These are phyloP conservation scores for Peromyscus californicus DNA, from an alignment of 2,113 vertebrate species.

Conservation along the genomic window DNA sequence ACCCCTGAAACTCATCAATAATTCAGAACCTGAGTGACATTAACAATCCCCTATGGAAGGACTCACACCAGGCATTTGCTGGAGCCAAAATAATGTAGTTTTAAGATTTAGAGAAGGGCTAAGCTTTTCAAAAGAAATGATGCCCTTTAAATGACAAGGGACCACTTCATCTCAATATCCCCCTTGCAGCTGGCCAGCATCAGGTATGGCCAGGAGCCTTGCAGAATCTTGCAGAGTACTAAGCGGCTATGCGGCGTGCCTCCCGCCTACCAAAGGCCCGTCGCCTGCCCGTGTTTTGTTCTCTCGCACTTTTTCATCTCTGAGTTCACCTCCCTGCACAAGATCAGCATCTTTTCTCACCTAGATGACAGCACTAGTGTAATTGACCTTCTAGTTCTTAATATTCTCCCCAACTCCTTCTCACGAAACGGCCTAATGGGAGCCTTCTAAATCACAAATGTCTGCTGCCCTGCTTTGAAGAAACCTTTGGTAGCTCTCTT, in stretches of 20 bases:
- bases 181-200: conserved; percentile 7
- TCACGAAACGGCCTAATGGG: neutral
- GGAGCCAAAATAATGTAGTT: conserved; percentile 83
- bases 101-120: conserved; percentile 80
- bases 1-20: conserved; percentile 84
- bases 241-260: neutral
- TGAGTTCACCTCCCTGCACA: neutral
- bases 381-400: neutral
- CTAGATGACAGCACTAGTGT: neutral
- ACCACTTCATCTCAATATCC: conserved; percentile 66
- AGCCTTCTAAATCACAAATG: conserved; percentile 9
- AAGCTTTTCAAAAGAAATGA: conserved; percentile 80
- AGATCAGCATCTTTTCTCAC: neutral
- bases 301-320: neutral
- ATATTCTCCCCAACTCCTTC: neutral
- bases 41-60: conserved; percentile 83
- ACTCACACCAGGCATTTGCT: conserved; percentile 76
- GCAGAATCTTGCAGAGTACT: neutral
- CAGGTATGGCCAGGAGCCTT: conserved; percentile 26
- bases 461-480: neutral
- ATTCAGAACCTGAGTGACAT: conserved; percentile 85
- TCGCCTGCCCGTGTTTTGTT: neutral
- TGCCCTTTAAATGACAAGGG: conserved; percentile 73
- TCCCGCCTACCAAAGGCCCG: neutral
- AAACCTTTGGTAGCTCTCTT: neutral